Conservation (phyloP, 2,113 vertebrate species). For the Pluvianellus socialis region DNA sequence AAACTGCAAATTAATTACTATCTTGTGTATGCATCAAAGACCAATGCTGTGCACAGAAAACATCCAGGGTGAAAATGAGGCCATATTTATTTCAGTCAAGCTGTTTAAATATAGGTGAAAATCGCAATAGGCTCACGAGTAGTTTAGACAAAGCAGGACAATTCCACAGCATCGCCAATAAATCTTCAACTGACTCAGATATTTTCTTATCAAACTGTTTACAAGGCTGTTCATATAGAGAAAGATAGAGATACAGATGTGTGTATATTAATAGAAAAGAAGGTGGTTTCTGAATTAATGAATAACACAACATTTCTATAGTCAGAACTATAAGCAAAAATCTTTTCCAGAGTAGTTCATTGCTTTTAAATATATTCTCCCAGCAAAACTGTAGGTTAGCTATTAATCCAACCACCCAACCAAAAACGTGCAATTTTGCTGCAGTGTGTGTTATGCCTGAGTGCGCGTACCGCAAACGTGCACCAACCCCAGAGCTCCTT, state of each 20-base stretch:
- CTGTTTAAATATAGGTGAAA: slow-evolving; percentile 26
- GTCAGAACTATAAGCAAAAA: not conserved
- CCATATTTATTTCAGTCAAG: slow-evolving; percentile 27
- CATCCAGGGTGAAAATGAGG: slow-evolving; percentile 27
- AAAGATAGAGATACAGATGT: not conserved
- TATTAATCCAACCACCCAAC: not conserved
- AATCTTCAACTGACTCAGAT: not conserved
- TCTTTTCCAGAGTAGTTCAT: not conserved
- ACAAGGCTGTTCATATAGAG: not conserved
- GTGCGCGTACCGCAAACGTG: rapidly evolving
- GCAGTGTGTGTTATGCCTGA: not conserved
- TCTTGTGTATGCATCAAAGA: slow-evolving; percentile 49
- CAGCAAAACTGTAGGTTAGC: not conserved
- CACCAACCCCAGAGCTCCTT: not conserved
- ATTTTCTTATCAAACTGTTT: slow-evolving; percentile 8
- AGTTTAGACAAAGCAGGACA: not conserved
- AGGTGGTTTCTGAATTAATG: not conserved
- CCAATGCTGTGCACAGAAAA: slow-evolving; percentile 22
- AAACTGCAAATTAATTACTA: slow-evolving; percentile 61
- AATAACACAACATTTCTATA: not conserved
- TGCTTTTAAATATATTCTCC: not conserved
- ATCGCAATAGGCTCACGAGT: not conserved
- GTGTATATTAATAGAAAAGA: not conserved
- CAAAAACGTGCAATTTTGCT: not conserved
- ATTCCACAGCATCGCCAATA: not conserved